Conservation (phyloP, 2,113 vertebrate genomes). For the Pterocles burchelli region DNA sequence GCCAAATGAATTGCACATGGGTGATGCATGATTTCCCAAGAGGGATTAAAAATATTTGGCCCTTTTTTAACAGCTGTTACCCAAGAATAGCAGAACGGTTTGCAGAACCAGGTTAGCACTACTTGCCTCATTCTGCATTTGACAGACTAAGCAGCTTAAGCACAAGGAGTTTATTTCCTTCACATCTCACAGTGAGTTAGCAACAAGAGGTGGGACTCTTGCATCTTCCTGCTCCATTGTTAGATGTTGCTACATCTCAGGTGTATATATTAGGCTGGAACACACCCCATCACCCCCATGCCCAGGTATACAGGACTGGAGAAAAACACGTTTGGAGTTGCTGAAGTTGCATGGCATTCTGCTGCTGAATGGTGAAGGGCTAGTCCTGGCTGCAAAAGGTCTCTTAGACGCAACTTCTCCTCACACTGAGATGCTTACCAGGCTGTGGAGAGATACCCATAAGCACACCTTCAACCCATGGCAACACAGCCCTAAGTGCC, state of each 20-base stretch:
- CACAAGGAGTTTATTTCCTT: neutral
- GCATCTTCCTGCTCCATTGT: neutral
- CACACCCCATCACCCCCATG: neutral
- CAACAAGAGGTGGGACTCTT: neutral
- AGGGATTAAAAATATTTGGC: neutral
- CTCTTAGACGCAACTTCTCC: neutral
- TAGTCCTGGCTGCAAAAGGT: neutral
- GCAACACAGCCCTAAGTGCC: neutral
- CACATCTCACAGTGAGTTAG: neutral
- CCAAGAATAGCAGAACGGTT: neutral
- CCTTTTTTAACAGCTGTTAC: neutral
- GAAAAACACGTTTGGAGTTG: neutral
- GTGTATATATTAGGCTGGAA: neutral
- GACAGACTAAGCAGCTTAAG: neutral
- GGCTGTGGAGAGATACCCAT: neutral
- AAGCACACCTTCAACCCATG: neutral
- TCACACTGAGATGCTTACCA: neutral
- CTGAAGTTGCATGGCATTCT: neutral
- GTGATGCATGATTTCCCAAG: neutral
- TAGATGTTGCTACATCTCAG: neutral
- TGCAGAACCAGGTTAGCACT: neutral
- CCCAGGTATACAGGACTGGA: neutral
- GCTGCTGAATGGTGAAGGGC: neutral
- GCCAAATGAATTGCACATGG: neutral
- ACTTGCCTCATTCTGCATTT: neutral